Percentiles rank a stretch among this genome's conserved stretches.
Evolutionary conservation across 2,113 vertebrate genomes (phyloP).

Genomic region (Azemiops feae): DNA sequence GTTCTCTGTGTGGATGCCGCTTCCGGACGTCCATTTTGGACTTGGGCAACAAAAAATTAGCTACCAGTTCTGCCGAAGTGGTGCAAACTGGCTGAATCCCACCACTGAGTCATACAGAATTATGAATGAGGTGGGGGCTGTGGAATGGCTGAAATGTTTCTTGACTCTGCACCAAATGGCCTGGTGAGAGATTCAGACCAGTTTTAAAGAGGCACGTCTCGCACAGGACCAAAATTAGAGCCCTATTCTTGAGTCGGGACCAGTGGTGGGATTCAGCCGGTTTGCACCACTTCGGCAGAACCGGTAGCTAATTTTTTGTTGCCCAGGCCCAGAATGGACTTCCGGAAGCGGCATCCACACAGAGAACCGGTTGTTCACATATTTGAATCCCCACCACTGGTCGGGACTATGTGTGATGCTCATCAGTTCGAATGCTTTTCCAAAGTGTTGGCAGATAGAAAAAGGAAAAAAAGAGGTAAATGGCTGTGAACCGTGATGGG

Average conservation of each 20-base stretch:
- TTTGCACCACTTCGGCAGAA: too few species aligned
- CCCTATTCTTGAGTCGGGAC: neutral
- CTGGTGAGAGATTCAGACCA: neutral
- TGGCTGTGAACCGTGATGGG: neutral
- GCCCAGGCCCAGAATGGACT: too few species aligned
- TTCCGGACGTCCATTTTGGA: too few species aligned
- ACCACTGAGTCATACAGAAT: neutral
- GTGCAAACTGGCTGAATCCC: too few species aligned
- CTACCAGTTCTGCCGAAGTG: too few species aligned
- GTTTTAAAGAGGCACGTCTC: neutral
- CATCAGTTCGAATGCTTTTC: neutral
- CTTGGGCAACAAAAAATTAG: too few species aligned
- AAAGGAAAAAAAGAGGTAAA: neutral
- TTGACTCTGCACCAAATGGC: neutral
- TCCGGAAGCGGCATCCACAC: too few species aligned
- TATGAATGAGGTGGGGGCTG: neutral
- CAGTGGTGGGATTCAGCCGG: too few species aligned
- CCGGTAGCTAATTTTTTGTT: too few species aligned
- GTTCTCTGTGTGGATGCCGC: too few species aligned
- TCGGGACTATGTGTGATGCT: neutral
- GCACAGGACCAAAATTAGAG: neutral
- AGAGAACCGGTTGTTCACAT: too few species aligned
- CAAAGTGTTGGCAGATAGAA: neutral
- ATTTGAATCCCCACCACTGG: too few species aligned
- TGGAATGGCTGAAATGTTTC: neutral